A percentile compares a stretch with the other conserved stretches of the same genome.
Evolutionary conservation across 2,888 invertebrate genomes (phyloP).

Genomic region (Gryllus longicercus): DNA sequence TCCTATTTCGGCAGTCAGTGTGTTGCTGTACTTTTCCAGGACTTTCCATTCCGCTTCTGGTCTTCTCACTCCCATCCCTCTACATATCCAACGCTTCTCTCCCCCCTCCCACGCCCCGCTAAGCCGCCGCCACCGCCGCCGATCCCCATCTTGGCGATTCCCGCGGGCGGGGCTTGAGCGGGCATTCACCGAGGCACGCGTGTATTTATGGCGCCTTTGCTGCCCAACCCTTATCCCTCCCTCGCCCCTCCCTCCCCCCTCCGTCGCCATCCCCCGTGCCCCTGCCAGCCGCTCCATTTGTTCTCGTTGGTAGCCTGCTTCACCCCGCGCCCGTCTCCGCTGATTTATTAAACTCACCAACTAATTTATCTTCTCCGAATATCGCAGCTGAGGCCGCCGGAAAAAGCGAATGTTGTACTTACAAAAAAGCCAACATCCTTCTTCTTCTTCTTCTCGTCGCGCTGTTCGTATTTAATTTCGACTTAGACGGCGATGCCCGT

Average conservation of each 20-base stretch:
- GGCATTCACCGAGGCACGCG: too few species aligned
- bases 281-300: background rate
- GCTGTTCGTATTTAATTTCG: conserved; percentile 1
- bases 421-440: conserved; percentile 1
- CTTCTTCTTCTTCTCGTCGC: background rate
- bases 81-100: too few species aligned
- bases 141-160: too few species aligned
- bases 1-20: too few species aligned
- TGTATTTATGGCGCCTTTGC: too few species aligned
- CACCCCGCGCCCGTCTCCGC: background rate
- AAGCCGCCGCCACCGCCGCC: too few species aligned
- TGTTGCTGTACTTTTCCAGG: too few species aligned
- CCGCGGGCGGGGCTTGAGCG: too few species aligned
- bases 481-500: background rate
- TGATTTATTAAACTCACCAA: conserved; percentile 17
- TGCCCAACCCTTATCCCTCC: background rate
- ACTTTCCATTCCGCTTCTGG: too few species aligned
- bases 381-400: conserved; percentile 17
- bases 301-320: background rate
- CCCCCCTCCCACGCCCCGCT: too few species aligned
- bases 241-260: background rate
- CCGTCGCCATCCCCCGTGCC: background rate
- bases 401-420: conserved; percentile 17
- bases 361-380: background rate
- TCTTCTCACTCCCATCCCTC: too few species aligned